Percentiles rank a stretch among this genome's conserved stretches.
phyloP scores from a whole-genome alignment of 2,888 invertebrate genomes.

The Synanthedon tipuliformis region DNA sequence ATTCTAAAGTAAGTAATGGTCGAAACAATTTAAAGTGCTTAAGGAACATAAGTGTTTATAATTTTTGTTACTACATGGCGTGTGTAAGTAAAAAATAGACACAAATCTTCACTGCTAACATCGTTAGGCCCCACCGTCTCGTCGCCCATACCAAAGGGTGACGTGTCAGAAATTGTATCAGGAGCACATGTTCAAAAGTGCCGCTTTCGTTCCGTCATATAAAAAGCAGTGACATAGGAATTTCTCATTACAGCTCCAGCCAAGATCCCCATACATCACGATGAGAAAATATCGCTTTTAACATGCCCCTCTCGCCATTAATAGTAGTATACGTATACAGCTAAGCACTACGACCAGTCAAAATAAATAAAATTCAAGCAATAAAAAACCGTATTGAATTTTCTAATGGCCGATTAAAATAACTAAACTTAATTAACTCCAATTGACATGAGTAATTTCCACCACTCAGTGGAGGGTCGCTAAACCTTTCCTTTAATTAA shows the following conservation, averaged over 20 bases:
- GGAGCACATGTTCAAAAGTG: conserved; percentile 29
- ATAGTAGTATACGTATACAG: conserved; percentile 29
- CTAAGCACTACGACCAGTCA: neutral
- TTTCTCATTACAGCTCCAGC: conserved; percentile 61
- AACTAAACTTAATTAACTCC: conserved; percentile 28
- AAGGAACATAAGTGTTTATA: too few species aligned
- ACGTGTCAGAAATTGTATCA: conserved; percentile 25
- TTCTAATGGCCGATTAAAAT: conserved; percentile 2
- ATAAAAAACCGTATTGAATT: neutral
- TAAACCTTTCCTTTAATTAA: conserved; percentile 37
- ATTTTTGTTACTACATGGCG: too few species aligned
- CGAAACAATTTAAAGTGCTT: too few species aligned
- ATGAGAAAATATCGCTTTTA: conserved; percentile 61
- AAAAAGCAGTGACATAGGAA: conserved; percentile 62
- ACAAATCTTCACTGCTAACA: neutral
- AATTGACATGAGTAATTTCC: conserved; percentile 30
- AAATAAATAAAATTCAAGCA: neutral
- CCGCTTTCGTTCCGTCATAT: conserved; percentile 34
- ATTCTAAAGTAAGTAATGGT: too few species aligned
- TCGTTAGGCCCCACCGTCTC: neutral
- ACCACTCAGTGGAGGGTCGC: conserved; percentile 16
- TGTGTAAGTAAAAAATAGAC: conserved; percentile 1
- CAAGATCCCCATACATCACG: conserved; percentile 61
- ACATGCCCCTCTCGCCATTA: conserved; percentile 48
- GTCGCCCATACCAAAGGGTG: conserved; percentile 11